Evolutionary conservation across 2,888 invertebrate species (phyloP).

Genomic region (Cloeon dipterum): DNA sequence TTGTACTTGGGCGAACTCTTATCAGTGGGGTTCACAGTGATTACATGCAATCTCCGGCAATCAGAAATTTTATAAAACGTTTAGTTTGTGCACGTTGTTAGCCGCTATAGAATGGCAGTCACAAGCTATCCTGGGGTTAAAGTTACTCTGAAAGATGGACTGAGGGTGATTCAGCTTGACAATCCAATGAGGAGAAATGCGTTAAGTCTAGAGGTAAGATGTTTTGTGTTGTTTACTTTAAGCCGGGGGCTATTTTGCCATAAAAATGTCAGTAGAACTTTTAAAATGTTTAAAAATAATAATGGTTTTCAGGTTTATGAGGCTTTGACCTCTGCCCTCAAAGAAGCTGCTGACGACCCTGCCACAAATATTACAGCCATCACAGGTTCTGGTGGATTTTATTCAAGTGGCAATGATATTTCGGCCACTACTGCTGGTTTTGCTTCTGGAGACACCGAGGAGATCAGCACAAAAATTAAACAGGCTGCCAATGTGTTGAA

Average conservation of each 20-base stretch:
- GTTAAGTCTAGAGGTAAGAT: slow-evolving; percentile 24
- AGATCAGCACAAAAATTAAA: background rate
- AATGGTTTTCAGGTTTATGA: slow-evolving; percentile 29
- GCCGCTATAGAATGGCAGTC: too few relatives aligned
- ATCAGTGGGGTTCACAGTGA: too few relatives aligned
- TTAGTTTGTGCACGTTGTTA: too few relatives aligned
- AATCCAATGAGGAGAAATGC: slow-evolving; percentile 66
- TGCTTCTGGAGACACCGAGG: slow-evolving; percentile 12
- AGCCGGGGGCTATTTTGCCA: background rate
- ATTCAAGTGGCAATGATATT: slow-evolving; percentile 66
- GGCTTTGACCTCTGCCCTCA: slow-evolving; percentile 34
- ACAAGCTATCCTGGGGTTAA: too few relatives aligned
- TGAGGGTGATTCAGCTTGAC: slow-evolving; percentile 40
- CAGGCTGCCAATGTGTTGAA: background rate
- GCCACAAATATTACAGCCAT: slow-evolving; percentile 43
- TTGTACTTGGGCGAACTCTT: too few relatives aligned
- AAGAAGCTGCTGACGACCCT: slow-evolving; percentile 41
- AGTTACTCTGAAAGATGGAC: slow-evolving; percentile 20
- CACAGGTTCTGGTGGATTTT: slow-evolving; percentile 61
- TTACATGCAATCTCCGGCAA: too few relatives aligned
- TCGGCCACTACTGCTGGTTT: slow-evolving; percentile 20
- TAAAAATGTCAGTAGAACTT: slow-evolving; percentile 3
- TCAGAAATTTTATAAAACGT: too few relatives aligned
- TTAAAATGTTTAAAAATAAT: background rate
- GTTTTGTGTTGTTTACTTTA: slow-evolving; percentile 3